These are phyloP conservation scores for Nycteola revayana DNA, from an alignment of 2,888 invertebrate species.

Conservation along the genomic window DNA sequence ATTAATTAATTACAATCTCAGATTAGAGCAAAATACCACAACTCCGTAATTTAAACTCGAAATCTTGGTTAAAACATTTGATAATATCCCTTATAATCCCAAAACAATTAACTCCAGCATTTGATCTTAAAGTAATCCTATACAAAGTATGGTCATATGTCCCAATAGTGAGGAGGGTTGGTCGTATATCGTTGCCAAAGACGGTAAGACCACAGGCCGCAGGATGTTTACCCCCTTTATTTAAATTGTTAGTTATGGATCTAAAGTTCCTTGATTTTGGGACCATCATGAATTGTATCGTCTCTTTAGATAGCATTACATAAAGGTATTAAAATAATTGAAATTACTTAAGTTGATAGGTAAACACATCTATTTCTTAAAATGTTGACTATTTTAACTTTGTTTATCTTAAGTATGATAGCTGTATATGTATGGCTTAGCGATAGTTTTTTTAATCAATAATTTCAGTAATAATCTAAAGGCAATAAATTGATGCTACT, in stretches of 20 bases:
- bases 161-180: slow-evolving; percentile 31
- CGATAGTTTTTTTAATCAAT: too few relatives aligned
- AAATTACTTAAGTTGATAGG: too few relatives aligned
- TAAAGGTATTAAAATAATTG: too few relatives aligned
- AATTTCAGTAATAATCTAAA: too few relatives aligned
- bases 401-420: too few relatives aligned
- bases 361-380: too few relatives aligned
- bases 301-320: too few relatives aligned
- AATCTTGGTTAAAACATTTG: slow-evolving; percentile 22
- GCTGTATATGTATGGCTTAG: too few relatives aligned
- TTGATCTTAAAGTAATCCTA: slow-evolving; percentile 38
- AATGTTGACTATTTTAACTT: too few relatives aligned
- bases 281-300: not conserved
- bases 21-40: slow-evolving; percentile 2
- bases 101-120: slow-evolving; percentile 33
- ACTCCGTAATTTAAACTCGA: slow-evolving; percentile 19
- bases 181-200: slow-evolving; percentile 33
- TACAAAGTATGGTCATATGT: slow-evolving; percentile 37
- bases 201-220: slow-evolving; percentile 30
- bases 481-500: too few relatives aligned
- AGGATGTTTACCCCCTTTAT: slow-evolving; percentile 23
- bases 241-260: slow-evolving; percentile 28
- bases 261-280: slow-evolving; percentile 11
- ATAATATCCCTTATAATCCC: slow-evolving; percentile 30
- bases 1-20: not conserved